A percentile compares a stretch with the other conserved stretches of the same genome.
Evolutionary conservation across 2,888 invertebrate genomes (phyloP).

Genomic region (Loripinus fragilis): DNA sequence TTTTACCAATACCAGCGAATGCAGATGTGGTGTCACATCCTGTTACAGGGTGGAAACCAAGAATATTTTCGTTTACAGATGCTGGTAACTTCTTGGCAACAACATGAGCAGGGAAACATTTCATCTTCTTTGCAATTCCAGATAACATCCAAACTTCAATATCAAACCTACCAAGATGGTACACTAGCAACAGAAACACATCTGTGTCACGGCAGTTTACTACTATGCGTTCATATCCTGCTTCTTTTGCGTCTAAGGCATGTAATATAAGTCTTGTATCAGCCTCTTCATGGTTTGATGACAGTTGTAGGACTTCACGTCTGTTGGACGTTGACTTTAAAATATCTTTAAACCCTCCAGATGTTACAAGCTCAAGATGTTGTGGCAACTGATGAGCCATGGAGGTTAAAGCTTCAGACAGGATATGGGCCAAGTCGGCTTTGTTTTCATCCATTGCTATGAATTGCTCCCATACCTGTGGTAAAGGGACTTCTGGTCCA

Average conservation of each 20-base stretch:
- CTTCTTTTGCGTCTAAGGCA: background rate
- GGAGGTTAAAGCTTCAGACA: no score
- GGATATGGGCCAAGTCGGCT: conserved; percentile 30
- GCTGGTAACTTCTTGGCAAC: background rate
- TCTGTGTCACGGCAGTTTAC: conserved; percentile 6
- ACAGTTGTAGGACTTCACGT: background rate
- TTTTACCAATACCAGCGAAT: conserved; percentile 41
- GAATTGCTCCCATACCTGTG: conserved; percentile 26
- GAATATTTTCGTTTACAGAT: background rate
- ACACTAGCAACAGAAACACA: conserved; percentile 23
- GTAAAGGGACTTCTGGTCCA: no score
- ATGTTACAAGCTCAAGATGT: background rate
- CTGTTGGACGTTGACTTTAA: conserved; percentile 14
- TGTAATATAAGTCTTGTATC: conserved; percentile 11
- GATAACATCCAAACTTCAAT: conserved; percentile 35
- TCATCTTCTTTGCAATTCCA: conserved; percentile 23
- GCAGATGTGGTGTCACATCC: conserved; percentile 37
- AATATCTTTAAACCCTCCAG: conserved; percentile 9
- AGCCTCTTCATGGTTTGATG: conserved; percentile 18
- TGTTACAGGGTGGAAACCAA: conserved; percentile 29
- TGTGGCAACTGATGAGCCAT: background rate
- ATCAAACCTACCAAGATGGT: background rate
- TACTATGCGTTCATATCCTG: background rate
- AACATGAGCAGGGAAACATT: background rate
- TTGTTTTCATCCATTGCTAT: conserved; percentile 39